Base-by-base conservation (phyloP, 2,797 vertebrate species). In the Pelodytes ibericus region DNA sequence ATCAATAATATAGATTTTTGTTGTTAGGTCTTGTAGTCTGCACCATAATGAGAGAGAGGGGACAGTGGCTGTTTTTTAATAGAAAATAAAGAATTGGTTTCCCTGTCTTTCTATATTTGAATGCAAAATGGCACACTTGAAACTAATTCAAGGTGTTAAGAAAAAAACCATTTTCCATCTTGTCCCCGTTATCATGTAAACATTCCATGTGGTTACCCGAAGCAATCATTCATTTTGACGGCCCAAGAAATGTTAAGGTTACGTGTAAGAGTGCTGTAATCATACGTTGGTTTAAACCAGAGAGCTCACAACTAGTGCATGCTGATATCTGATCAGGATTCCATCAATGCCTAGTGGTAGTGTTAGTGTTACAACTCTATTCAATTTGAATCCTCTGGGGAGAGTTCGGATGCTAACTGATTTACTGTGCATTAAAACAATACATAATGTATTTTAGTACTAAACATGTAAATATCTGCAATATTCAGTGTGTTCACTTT, bases 1-100 rank as follows among this genome's bases (percentile, higher is more conserved):
- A 97, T 98, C 96, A 94, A 97, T 98, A 95, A 87, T 95, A 97
- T 98, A 89, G 95, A 97, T 95, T 97, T 96, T 95, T 95, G 95
- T 92, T 95, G 95, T 95, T 95, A 94, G 94, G 94, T 95, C 95
- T 95, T 94, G 95, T 96, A 96, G 94, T 91, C 89, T 94, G 90
- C 92, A 94, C 90, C 87, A 92, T 96, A 97, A 97, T 96, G 94
- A 95, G 94, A 95, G 95, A 94, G 90, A 94, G 94, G 91, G 90
- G 85, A 86, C 88, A 87, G 87, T 91, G 90, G 90, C 92, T 93
- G 91, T 94, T 94, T 94, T 92, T 91, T 93, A 90, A 94, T 93
- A 87, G 92, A 91, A 90, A 90, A 88, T 89, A 89, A 88, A 91
- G 90, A 89, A 91, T 92, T 90, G 88, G 90, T 90, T 92, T 90